A percentile compares a stretch with the other conserved stretches of the same genome.
Conservation (phyloP, 2,888 invertebrate species). For the Ethmia dodecea region DNA sequence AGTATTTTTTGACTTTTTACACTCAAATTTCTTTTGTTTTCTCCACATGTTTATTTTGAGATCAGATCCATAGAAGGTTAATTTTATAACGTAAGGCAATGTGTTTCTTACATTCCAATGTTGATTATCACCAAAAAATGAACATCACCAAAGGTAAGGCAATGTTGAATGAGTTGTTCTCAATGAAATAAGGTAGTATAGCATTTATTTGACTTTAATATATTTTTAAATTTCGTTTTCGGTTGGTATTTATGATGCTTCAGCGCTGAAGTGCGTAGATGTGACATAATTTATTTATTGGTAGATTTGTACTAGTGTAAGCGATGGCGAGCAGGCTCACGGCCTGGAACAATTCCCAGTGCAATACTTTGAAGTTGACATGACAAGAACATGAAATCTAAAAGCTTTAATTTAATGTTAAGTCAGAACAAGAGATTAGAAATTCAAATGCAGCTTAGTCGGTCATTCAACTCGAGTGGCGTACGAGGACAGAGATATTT, state of each 20-base stretch:
- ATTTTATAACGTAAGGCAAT: constrained; percentile 36
- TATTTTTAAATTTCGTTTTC: no score
- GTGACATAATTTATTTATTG: constrained; percentile 18
- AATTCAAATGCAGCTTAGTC: no score
- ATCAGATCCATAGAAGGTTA: constrained; percentile 53
- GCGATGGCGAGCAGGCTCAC: no score
- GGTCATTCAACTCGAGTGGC: no score
- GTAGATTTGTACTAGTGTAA: no score
- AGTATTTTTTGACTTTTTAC: constrained; percentile 79
- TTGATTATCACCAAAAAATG: constrained; percentile 58
- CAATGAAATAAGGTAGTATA: constrained; percentile 73
- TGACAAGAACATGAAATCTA: no score
- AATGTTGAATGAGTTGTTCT: constrained; percentile 56
- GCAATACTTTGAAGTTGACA: constrained; percentile 34
- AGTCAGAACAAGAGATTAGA: no score
- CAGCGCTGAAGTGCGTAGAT: constrained; percentile 31
- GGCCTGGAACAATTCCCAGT: no score
- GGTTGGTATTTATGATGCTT: constrained; percentile 39
- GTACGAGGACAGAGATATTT: no score
- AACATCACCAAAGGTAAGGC: constrained; percentile 72
- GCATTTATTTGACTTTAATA: constrained; percentile 74
- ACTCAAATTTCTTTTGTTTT: constrained; percentile 69
- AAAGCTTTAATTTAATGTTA: no score
- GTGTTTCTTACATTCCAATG: constrained; percentile 71
- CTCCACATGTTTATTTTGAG: constrained; percentile 48